phyloP scores from a whole-genome alignment of 2,888 invertebrate genomes.

The Allygus modestus region DNA sequence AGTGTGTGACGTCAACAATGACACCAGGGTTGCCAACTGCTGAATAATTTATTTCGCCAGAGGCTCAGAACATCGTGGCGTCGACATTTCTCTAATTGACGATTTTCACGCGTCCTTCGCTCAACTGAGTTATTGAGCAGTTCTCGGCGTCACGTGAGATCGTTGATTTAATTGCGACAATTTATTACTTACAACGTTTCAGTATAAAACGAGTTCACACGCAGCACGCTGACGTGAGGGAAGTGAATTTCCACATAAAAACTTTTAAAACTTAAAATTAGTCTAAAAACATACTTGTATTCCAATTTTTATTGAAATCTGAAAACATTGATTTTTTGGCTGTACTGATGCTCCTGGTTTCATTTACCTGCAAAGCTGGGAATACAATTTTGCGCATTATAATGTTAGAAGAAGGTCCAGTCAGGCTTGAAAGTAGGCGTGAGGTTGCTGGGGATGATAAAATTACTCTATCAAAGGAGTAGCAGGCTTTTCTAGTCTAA shows the following conservation, averaged over 20 bases:
- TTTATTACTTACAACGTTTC: neutral
- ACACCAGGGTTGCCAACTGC: slow-evolving; percentile 29
- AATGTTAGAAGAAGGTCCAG: too few species aligned
- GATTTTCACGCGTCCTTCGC: slow-evolving; percentile 10
- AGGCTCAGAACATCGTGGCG: slow-evolving; percentile 6
- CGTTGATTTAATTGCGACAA: neutral
- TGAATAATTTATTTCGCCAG: slow-evolving; percentile 30
- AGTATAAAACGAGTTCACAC: too few species aligned
- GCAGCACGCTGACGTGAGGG: too few species aligned
- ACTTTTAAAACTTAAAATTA: neutral
- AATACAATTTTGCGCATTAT: too few species aligned
- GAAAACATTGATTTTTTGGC: neutral
- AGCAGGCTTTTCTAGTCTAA: too few species aligned
- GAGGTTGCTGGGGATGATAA: too few species aligned
- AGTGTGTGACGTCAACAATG: slow-evolving; percentile 36
- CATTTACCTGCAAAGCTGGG: too few species aligned
- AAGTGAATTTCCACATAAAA: too few species aligned
- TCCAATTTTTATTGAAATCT: neutral
- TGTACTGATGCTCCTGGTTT: too few species aligned
- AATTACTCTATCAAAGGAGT: too few species aligned
- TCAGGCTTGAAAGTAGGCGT: too few species aligned
- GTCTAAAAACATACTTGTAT: neutral
- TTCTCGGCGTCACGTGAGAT: neutral
- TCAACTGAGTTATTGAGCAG: neutral
- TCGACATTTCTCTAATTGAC: slow-evolving; percentile 45